phyloP scores from a whole-genome alignment of 2,113 vertebrate species.

The Albula glossodonta region DNA sequence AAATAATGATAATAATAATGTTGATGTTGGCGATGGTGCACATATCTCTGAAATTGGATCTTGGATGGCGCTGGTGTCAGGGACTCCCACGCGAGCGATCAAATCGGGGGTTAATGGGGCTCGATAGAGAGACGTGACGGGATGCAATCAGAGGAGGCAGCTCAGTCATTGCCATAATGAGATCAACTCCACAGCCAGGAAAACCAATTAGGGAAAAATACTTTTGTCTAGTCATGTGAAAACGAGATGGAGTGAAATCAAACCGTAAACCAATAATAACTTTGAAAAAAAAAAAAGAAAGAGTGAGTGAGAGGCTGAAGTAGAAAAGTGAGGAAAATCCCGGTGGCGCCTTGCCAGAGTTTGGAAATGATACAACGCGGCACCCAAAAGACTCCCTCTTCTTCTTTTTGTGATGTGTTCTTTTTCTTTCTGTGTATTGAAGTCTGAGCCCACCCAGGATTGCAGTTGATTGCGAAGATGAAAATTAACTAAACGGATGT shows the following conservation, averaged over 20 bases:
- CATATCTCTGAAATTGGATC: no score
- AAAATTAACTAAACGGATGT: not conserved
- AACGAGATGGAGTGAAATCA: not conserved
- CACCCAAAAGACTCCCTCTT: not conserved
- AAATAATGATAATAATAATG: not conserved
- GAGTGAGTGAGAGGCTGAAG: not conserved
- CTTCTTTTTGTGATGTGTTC: not conserved
- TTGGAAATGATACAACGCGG: not conserved
- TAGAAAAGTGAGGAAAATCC: not conserved
- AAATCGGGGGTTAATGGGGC: conserved; percentile 32
- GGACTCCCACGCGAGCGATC: not conserved
- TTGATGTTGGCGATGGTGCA: not conserved
- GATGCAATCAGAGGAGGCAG: conserved; percentile 11
- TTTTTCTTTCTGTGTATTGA: not conserved
- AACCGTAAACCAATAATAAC: conserved; percentile 1
- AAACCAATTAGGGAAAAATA: conserved; percentile 22
- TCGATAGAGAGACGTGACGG: not conserved
- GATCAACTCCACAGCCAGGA: conserved; percentile 20
- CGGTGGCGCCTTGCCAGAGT: not conserved
- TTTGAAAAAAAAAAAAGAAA: not conserved
- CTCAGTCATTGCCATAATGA: conserved; percentile 29
- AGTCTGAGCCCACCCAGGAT: not conserved
- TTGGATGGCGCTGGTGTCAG: no score
- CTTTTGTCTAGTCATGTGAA: conserved; percentile 24
- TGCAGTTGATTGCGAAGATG: not conserved